Percentiles rank a stretch among this genome's conserved stretches.
Evolutionary conservation across 2,797 vertebrate genomes (phyloP).

Genomic region (Bryconaethiops microstoma): DNA sequence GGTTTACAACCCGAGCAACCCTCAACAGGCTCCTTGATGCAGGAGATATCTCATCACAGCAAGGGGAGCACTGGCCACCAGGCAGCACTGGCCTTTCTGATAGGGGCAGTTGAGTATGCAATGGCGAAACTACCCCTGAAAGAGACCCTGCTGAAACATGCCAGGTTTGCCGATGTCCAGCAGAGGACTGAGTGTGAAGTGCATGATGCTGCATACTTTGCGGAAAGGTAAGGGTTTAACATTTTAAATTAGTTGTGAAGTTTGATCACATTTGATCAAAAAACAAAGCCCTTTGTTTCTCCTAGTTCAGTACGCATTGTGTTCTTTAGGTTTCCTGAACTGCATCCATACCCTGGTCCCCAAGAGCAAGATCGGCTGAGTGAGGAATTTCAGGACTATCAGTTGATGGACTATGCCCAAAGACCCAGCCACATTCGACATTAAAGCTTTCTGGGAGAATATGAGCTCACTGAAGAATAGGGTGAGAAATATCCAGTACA

Average conservation of each 20-base stretch:
- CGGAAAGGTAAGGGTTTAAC: constrained; percentile 8
- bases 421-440: constrained; percentile 8
- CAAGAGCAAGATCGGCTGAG: no score
- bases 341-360: constrained; percentile 22
- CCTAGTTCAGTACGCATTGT: constrained; percentile 26
- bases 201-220: constrained; percentile 37
- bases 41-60: no score
- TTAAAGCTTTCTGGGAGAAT: constrained; percentile 27
- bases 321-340: constrained; percentile 34
- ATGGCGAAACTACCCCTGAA: no score
- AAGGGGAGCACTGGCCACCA: no score
- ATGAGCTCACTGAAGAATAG: constrained; percentile 28
- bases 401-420: constrained; percentile 30
- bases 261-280: not conserved
- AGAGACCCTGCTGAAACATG: no score
- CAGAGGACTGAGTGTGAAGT: no score
- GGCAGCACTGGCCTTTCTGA: no score
- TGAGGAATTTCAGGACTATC: constrained; percentile 41
- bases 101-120: no score
- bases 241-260: constrained; percentile 5
- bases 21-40: no score
- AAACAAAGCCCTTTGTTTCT: constrained; percentile 11
- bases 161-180: no score
- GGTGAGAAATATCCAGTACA: constrained; percentile 29
- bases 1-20: no score